Conservation (phyloP, 2,888 invertebrate species). For the Drosophila emarginata region DNA sequence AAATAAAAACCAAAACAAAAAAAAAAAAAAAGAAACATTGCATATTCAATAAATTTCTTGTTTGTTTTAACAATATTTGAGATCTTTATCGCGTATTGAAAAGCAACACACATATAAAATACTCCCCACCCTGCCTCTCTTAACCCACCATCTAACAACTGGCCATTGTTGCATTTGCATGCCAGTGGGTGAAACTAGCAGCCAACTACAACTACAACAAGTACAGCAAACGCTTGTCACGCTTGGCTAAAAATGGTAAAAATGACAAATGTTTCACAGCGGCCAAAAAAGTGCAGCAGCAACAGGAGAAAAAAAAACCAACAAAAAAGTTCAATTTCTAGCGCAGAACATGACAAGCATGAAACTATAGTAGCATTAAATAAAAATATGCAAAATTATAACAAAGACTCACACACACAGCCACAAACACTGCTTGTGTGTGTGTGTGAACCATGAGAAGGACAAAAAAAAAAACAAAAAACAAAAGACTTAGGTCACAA, state of each 20-base stretch:
- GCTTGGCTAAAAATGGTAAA: conserved; percentile 77
- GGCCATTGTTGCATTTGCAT: conserved; percentile 68
- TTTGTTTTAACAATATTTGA: conserved; percentile 77
- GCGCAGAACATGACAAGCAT: conserved; percentile 74
- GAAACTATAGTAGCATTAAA: conserved; percentile 61
- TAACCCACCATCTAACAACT: conserved; percentile 23
- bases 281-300: conserved; percentile 55
- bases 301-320: conserved; percentile 17
- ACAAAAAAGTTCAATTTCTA: conserved; percentile 72
- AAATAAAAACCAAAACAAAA: too few species aligned
- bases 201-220: conserved; percentile 39
- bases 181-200: conserved; percentile 67
- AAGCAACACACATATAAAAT: conserved; percentile 54
- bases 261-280: conserved; percentile 76
- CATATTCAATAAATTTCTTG: conserved; percentile 77
- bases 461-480: conserved; percentile 33
- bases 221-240: conserved; percentile 70
- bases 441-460: background rate
- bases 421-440: too few species aligned
- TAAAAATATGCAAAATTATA: conserved; percentile 70
- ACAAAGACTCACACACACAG: conserved; percentile 58
- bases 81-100: conserved; percentile 73
- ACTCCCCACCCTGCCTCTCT: too few species aligned
- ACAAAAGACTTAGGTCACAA: conserved; percentile 71
- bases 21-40: conserved; percentile 55